phyloP scores from a whole-genome alignment of 2,113 vertebrate genomes.

The Bufo bufo region DNA sequence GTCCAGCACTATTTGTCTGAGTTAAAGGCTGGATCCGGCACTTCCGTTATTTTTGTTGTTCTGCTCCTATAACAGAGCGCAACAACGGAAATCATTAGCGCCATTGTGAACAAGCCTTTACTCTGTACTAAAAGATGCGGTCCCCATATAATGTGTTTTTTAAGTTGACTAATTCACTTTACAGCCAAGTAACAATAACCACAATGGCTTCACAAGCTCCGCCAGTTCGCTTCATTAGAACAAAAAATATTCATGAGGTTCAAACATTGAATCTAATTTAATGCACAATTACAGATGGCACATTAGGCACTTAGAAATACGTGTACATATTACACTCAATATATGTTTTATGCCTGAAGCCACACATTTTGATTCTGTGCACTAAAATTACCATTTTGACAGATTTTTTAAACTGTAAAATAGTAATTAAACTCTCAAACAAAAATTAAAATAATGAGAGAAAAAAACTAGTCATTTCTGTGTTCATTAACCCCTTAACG shows the following conservation, averaged over 20 bases:
- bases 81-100: no score
- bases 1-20: no score
- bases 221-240: not conserved
- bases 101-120: not conserved
- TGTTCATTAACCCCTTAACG: not conserved
- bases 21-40: no score
- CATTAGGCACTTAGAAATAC: slow-evolving; percentile 1
- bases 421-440: slow-evolving; percentile 9
- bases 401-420: not conserved
- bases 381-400: slow-evolving; percentile 24
- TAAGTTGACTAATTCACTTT: not conserved
- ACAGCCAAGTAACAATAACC: not conserved
- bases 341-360: not conserved
- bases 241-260: slow-evolving; percentile 9
- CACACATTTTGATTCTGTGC: slow-evolving; percentile 2
- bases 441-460: slow-evolving; percentile 1
- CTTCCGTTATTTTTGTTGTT: no score
- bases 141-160: not conserved
- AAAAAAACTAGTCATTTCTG: not conserved
- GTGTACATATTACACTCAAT: slow-evolving; percentile 19
- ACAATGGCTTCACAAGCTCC: not conserved
- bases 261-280: slow-evolving; percentile 18
- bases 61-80: no score
- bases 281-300: slow-evolving; percentile 24
- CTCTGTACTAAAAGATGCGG: not conserved